A percentile compares a stretch with the other conserved stretches of the same genome.
Conservation (phyloP, 2,797 vertebrate species). For the Heterohyrax brucei region DNA sequence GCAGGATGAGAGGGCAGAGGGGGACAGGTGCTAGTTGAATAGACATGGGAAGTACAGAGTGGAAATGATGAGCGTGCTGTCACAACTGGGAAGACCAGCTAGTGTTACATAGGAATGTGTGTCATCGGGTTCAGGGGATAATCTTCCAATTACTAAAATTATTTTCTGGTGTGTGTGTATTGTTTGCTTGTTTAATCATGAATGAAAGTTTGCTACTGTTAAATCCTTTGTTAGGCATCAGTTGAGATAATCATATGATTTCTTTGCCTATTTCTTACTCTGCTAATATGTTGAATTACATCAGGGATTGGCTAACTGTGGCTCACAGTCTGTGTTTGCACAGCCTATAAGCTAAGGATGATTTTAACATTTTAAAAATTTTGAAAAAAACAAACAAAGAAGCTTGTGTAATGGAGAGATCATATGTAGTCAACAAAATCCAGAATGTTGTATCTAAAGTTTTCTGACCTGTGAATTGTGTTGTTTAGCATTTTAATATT, state of each 20-base stretch:
- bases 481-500: neutral
- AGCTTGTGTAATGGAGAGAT: neutral
- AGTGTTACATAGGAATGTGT: no score
- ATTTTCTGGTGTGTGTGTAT: neutral
- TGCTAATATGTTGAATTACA: conserved; percentile 42
- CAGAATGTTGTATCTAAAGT: conserved; percentile 3
- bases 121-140: conserved; percentile 9
- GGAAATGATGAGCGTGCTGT: no score
- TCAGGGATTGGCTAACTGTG: neutral
- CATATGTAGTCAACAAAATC: neutral
- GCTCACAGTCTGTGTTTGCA: neutral
- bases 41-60: no score
- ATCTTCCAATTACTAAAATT: neutral
- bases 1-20: no score
- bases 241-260: neutral
- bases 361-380: conserved; percentile 7
- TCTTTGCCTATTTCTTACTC: neutral
- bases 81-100: no score
- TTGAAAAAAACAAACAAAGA: conserved; percentile 24
- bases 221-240: neutral
- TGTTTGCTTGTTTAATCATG: neutral
- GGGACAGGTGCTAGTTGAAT: no score
- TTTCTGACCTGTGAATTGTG: neutral
- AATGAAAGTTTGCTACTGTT: conserved; percentile 31
- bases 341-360: neutral